Base-by-base conservation (phyloP, 2,888 invertebrate genomes). In the Pseudococcus viburni region DNA sequence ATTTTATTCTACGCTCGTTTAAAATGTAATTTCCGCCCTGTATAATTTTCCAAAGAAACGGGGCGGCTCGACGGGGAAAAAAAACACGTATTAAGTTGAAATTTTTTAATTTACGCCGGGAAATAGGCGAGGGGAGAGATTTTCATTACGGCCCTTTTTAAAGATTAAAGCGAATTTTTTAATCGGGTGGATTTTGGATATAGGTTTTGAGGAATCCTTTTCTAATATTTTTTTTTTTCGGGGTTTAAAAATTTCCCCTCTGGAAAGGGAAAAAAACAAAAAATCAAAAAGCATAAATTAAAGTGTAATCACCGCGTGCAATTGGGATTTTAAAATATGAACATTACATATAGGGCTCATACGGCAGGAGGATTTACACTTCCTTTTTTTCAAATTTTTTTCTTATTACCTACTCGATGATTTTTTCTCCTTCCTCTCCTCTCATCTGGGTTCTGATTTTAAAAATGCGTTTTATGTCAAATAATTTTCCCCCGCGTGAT, bases 81-180 rank as follows among this genome's bases (percentile, higher is more conserved):
- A 59, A n/a, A 8, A n/a, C 55, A 17, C 15, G 59, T 59, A 19
- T 73, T 17, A 33, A 39, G 73, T 68, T 68, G n/a, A 68, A 68
- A 68, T 68, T 26, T 68, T 68, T 5, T 0, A n/a, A 59, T 15
- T 26, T 33, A 15, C 11, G 9, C 4, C 7, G 33, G 9, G 0
- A 17, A 2, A 17, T n/a, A 73, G 17, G 9, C 39, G 73, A 73
- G 26, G 7, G 33, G 73, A 73, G 26, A 68, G 73, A 33, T 26
- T 73, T 73, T 73, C 73, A 73, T 73, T 73, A 73, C 33, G 73
- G n/a, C 5, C 12, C 17, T 33, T 73, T 73, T 73, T 15, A 33
- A 33, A 73, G 73, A 73, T 73, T 73, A 73, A 73, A 73, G 33
- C 73, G 33, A 33, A 73, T 73, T 73, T 73, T 73, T 73, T 33